These are phyloP conservation scores for Notocelia uddmanniana DNA, from an alignment of 2,888 invertebrate genomes.

Conservation along the genomic window DNA sequence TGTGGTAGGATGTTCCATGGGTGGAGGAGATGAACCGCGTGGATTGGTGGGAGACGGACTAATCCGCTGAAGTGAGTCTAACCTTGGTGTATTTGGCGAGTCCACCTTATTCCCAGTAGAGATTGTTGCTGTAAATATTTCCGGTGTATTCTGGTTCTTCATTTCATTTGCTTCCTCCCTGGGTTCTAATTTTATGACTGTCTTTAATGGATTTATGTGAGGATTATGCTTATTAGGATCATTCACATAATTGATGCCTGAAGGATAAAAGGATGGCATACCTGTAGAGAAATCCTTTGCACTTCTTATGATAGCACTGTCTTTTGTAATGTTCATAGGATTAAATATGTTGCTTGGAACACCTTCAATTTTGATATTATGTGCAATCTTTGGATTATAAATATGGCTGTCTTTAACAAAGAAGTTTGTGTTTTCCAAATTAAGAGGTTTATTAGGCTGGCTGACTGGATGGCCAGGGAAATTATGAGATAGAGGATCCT, in stretches of 20 bases:
- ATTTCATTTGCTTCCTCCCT: slow-evolving; percentile 79
- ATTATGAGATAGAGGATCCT: slow-evolving; percentile 79
- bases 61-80: slow-evolving; percentile 77
- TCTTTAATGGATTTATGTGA: slow-evolving; percentile 79
- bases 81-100: slow-evolving; percentile 74
- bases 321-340: slow-evolving; percentile 78
- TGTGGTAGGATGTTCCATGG: slow-evolving; percentile 75
- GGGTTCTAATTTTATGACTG: slow-evolving; percentile 82
- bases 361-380: slow-evolving; percentile 80
- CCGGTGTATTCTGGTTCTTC: slow-evolving; percentile 79
- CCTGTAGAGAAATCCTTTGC: slow-evolving; percentile 76
- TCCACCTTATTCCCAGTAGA: slow-evolving; percentile 77
- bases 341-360: slow-evolving; percentile 76
- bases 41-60: slow-evolving; percentile 79
- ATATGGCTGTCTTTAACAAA: slow-evolving; percentile 81
- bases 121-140: slow-evolving; percentile 82
- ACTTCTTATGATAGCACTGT: slow-evolving; percentile 76
- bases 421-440: slow-evolving; percentile 80
- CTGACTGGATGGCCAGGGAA: slow-evolving; percentile 72
- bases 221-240: slow-evolving; percentile 78
- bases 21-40: slow-evolving; percentile 74
- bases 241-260: slow-evolving; percentile 73
- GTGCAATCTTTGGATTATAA: slow-evolving; percentile 76
- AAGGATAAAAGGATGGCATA: slow-evolving; percentile 76
- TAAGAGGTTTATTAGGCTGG: slow-evolving; percentile 75